A percentile compares a stretch with the other conserved stretches of the same genome.
Evolutionary conservation across 2,113 vertebrate species (phyloP).

Genomic region (Chiloscyllium plagiosum): DNA sequence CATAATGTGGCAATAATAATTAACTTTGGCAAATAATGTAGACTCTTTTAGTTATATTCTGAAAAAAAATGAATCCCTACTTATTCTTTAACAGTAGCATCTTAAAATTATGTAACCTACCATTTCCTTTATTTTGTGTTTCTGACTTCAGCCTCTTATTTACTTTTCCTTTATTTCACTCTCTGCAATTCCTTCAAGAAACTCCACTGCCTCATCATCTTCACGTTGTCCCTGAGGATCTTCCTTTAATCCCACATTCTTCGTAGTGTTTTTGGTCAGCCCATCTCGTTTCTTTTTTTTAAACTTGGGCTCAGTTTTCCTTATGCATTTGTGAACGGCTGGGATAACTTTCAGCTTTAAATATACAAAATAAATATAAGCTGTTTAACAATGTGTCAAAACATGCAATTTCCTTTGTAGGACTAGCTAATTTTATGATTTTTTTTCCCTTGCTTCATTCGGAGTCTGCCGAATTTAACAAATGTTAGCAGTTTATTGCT

Average conservation of each 20-base stretch:
- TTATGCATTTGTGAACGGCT: background rate
- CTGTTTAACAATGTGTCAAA: constrained; percentile 1
- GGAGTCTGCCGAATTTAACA: background rate
- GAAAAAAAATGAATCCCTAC: too few species aligned
- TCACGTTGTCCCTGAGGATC: background rate
- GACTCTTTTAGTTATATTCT: background rate
- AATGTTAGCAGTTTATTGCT: background rate
- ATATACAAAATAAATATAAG: background rate
- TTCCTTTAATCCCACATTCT: background rate
- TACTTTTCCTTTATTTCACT: background rate
- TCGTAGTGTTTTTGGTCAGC: background rate
- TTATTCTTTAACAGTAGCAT: background rate
- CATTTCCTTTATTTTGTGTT: background rate
- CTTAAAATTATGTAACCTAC: background rate
- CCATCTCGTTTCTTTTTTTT: background rate
- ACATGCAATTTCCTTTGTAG: background rate
- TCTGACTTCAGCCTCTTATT: background rate
- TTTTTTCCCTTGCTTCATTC: background rate
- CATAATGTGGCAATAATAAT: background rate
- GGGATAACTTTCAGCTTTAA: background rate
- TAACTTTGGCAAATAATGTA: background rate
- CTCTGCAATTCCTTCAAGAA: background rate
- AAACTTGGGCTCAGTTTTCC: background rate
- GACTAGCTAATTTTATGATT: background rate
- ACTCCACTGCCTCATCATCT: background rate